These are phyloP conservation scores for Antitype chi DNA, from an alignment of 2,888 invertebrate genomes.

Conservation along the genomic window DNA sequence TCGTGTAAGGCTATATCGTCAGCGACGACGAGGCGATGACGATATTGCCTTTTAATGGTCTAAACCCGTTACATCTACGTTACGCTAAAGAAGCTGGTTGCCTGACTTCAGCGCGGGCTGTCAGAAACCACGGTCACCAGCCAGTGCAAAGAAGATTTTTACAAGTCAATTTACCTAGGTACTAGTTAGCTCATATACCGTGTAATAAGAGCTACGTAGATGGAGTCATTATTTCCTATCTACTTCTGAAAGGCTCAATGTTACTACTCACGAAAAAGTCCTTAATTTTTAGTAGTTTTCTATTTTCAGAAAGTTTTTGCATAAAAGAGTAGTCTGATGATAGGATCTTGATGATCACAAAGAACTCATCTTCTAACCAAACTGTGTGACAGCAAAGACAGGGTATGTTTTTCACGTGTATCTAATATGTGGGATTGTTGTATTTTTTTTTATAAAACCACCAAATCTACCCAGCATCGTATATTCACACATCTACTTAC, in stretches of 20 bases:
- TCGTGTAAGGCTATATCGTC: too few relatives aligned
- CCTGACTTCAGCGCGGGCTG: too few relatives aligned
- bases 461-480: background rate
- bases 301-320: background rate
- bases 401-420: too few relatives aligned
- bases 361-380: background rate
- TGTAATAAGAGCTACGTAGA: background rate
- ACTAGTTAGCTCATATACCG: background rate
- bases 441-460: background rate
- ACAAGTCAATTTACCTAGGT: background rate
- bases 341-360: too few relatives aligned
- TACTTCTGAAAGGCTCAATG: background rate
- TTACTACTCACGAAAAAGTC: too few relatives aligned
- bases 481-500: slow-evolving; percentile 66
- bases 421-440: too few relatives aligned
- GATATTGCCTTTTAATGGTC: too few relatives aligned
- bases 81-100: too few relatives aligned
- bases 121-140: background rate
- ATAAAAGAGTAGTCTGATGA: background rate
- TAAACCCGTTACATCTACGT: too few relatives aligned
- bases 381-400: background rate
- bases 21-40: too few relatives aligned
- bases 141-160: background rate
- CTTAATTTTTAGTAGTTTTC: background rate
- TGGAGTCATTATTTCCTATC: background rate